Evolutionary conservation across 2,888 invertebrate species (phyloP).

Genomic region (Ctena decussata): DNA sequence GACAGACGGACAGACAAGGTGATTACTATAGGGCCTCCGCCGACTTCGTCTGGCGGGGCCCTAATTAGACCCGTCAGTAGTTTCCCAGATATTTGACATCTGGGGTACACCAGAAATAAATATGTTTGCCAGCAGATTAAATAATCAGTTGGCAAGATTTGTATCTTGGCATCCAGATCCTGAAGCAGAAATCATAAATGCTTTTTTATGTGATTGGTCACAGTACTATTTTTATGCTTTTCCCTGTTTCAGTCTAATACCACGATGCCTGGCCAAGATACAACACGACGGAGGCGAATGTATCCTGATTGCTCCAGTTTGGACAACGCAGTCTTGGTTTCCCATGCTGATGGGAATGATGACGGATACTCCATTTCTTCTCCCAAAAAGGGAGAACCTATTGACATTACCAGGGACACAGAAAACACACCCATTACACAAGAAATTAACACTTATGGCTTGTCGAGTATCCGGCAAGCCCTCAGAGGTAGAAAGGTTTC

Average conservation of each 20-base stretch:
- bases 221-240: slow-evolving; percentile 39
- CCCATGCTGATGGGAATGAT: slow-evolving; percentile 24
- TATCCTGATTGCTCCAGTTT: slow-evolving; percentile 31
- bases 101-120: slow-evolving; percentile 32
- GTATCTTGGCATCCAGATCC: slow-evolving; percentile 62
- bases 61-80: neutral
- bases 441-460: slow-evolving; percentile 27
- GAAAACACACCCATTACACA: slow-evolving; percentile 23
- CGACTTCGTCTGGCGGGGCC: too few species aligned
- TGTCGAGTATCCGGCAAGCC: slow-evolving; percentile 29
- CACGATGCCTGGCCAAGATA: slow-evolving; percentile 26
- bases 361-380: slow-evolving; percentile 12
- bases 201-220: slow-evolving; percentile 51
- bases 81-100: neutral
- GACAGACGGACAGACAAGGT: too few species aligned
- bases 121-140: slow-evolving; percentile 53
- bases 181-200: slow-evolving; percentile 37
- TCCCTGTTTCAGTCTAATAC: slow-evolving; percentile 49
- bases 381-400: slow-evolving; percentile 12
- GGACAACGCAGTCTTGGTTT: slow-evolving; percentile 38
- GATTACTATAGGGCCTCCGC: too few species aligned
- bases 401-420: slow-evolving; percentile 31
- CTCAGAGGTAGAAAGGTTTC: slow-evolving; percentile 14
- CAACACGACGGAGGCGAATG: slow-evolving; percentile 22
- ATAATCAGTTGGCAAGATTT: slow-evolving; percentile 35